Evolutionary conservation across 2,888 invertebrate species (phyloP).

Genomic region (Lasioglossum leucozonium): DNA sequence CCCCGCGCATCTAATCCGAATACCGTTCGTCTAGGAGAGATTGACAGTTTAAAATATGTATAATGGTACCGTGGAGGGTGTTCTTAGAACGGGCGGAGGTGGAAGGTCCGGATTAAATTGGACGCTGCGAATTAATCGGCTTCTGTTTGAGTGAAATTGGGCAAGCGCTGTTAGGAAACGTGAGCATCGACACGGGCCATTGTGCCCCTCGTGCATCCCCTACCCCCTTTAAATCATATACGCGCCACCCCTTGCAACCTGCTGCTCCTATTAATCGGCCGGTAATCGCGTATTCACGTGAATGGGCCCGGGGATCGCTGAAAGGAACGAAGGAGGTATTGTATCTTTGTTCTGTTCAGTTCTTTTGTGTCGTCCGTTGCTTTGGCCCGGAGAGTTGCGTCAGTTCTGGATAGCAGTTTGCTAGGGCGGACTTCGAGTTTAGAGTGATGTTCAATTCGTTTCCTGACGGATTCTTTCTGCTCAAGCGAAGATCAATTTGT

Average conservation of each 20-base stretch:
- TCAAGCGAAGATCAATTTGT: not conserved
- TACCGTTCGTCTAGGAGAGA: conserved; percentile 77
- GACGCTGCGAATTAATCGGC: conserved; percentile 84
- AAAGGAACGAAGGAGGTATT: conserved; percentile 55
- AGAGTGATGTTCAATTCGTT: conserved; percentile 25
- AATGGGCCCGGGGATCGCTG: conserved; percentile 44
- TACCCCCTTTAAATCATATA: conserved; percentile 68
- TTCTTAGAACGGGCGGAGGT: conserved; percentile 40
- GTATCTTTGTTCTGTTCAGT: conserved; percentile 50
- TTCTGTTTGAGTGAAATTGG: conserved; percentile 83
- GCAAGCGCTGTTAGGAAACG: conserved; percentile 83
- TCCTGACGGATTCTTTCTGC: not conserved
- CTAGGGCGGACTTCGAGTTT: conserved; percentile 29
- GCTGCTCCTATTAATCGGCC: conserved; percentile 65
- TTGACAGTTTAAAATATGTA: conserved; percentile 85
- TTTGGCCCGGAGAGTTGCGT: conserved; percentile 22
- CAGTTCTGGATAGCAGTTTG: conserved; percentile 8
- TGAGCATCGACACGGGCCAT: conserved; percentile 76
- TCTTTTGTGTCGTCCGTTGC: conserved; percentile 42
- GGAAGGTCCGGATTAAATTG: conserved; percentile 79
- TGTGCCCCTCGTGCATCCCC: conserved; percentile 52
- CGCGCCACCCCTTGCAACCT: conserved; percentile 57
- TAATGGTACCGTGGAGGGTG: conserved; percentile 77
- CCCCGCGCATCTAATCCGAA: conserved; percentile 75
- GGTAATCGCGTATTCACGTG: conserved; percentile 63